Conservation (phyloP, 2,797 vertebrate species). For the Manis javanica region DNA sequence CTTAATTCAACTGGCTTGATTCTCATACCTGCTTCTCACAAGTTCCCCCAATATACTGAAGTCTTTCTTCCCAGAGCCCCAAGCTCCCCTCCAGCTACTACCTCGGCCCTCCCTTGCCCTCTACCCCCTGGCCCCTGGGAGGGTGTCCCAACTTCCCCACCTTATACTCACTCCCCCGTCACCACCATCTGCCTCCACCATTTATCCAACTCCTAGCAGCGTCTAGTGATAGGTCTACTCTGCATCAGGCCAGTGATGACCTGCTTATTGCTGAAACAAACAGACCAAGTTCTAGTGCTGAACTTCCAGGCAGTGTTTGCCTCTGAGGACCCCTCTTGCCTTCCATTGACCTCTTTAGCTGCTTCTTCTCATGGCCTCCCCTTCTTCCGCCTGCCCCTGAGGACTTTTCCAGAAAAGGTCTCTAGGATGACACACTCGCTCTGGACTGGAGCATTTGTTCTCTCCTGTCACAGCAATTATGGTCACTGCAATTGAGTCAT, state of each 20-base stretch:
- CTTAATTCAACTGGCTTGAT: background rate
- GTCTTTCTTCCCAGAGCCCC: background rate
- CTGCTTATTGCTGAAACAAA: background rate
- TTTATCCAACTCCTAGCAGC: background rate
- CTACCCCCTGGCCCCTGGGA: background rate
- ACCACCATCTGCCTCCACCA: background rate
- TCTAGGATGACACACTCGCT: background rate
- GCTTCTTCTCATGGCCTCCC: background rate
- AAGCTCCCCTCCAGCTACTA: accelerated
- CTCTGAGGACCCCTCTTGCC: background rate
- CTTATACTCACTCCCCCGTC: background rate
- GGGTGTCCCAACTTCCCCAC: background rate
- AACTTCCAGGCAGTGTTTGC: accelerated
- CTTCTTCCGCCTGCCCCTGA: too few relatives aligned
- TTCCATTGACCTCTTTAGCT: background rate
- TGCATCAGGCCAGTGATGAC: background rate
- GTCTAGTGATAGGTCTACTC: background rate
- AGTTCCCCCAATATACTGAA: background rate
- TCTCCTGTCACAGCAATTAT: background rate
- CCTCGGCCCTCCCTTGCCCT: background rate
- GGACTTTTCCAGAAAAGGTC: background rate
- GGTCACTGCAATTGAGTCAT: background rate
- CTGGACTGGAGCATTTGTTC: background rate
- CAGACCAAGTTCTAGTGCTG: background rate
- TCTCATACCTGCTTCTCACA: background rate